These are phyloP conservation scores for Drosophila neocordata DNA, from an alignment of 1,140 invertebrate species.

Conservation along the genomic window DNA sequence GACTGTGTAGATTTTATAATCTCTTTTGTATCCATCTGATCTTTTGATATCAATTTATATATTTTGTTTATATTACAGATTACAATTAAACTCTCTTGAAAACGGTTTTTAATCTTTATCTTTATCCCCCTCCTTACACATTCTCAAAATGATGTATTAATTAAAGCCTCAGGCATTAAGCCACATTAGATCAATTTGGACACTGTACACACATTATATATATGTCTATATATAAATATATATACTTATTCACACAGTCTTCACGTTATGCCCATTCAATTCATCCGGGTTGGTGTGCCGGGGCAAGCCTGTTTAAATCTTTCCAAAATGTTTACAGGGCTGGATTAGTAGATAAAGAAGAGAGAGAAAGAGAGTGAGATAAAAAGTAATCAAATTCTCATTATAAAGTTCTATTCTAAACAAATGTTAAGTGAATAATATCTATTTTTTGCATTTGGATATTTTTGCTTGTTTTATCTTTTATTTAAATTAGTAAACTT, in stretches of 20 bases:
- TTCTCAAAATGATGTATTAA: slow-evolving; percentile 9
- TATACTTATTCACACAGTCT: slow-evolving; percentile 7
- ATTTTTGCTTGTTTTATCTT: too few relatives aligned
- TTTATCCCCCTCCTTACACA: too few relatives aligned
- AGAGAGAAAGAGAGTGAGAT: neutral
- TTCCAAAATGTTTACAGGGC: neutral
- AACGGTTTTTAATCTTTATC: neutral
- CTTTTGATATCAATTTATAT: neutral
- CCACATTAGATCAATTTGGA: slow-evolving; percentile 6
- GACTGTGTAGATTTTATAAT: too few relatives aligned
- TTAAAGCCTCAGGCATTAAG: slow-evolving; percentile 2
- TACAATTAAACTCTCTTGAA: neutral
- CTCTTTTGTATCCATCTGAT: too few relatives aligned
- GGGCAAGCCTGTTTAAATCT: slow-evolving; percentile 2
- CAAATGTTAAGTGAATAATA: too few relatives aligned
- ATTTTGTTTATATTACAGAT: slow-evolving; percentile 5
- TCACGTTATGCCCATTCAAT: slow-evolving; percentile 4
- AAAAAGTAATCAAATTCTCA: too few relatives aligned
- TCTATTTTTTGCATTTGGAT: too few relatives aligned
- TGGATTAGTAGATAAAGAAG: neutral
- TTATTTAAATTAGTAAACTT: too few relatives aligned
- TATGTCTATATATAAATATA: neutral
- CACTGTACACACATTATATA: neutral
- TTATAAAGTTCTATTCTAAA: too few relatives aligned
- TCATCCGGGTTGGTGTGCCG: slow-evolving; percentile 4